Base-by-base conservation (phyloP, 1,140 invertebrate species). In the Vanessa atalanta region DNA sequence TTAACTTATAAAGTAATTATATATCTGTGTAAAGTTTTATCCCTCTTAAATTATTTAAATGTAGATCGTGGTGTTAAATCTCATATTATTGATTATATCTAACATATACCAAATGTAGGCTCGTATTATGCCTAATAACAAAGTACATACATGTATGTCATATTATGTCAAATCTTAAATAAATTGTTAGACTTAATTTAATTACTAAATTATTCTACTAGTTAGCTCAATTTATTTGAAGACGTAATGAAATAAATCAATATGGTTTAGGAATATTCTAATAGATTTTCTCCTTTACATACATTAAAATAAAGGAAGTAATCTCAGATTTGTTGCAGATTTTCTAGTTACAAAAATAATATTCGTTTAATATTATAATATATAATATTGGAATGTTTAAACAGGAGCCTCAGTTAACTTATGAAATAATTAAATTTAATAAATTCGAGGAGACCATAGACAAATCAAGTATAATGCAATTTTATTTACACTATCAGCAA, bases 21-120 rank as follows among this genome's bases (percentile, higher is more conserved):
- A 9, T 72, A 14, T 64, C 8, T 51, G 47, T 63, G 43, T 63
- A n/a, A 53, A 69, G 5, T 20, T 55, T 65, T 47, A 55, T 69
- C 64, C 48, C 37, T 61, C 51, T 20, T 75, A 72, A 65, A 72
- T 74, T 78, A 72, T 77, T 71, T 77, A 73, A 80, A 76, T 73
- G 70, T 88, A 87, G 78, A 74, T 85, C 72, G 79, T 78, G 79
- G 83, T 88, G 85, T 88, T 90, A 84, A 90, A 89, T 90, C 88
- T 91, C 89, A 90, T 84, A 81, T 77, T 82, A 80, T 78, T 82
- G 70, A 69, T 78, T 76, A 60, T 79, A 83, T 75, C 55, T 47
- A 65, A 77, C 65, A 74, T 73, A 51, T 83, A 82, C 70, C 76
- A 85, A 83, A 78, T 74, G 66, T 81, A 77, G 69, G 65, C 79